Evolutionary conservation across 2,888 invertebrate genomes (phyloP).

Genomic region (Leptopilina syphax): DNA sequence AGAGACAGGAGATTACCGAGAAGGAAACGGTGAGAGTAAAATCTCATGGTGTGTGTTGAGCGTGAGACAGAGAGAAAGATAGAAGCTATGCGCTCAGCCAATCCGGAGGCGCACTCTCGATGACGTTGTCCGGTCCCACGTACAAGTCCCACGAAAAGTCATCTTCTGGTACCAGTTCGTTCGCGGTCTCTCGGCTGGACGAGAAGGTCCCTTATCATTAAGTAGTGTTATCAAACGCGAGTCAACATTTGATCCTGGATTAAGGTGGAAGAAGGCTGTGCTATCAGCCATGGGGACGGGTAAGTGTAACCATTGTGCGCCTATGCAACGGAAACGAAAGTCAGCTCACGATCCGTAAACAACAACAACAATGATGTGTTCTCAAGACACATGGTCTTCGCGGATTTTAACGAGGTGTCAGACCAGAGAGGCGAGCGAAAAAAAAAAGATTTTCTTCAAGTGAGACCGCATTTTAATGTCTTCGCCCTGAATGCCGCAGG

Average conservation of each 20-base stretch:
- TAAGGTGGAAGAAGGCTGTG: constrained; percentile 67
- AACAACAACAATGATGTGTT: background rate
- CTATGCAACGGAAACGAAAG: constrained; percentile 19
- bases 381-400: constrained; percentile 23
- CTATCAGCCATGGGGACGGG: constrained; percentile 73
- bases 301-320: constrained; percentile 61
- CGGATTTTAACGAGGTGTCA: constrained; percentile 27
- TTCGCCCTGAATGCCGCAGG: constrained; percentile 19
- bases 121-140: constrained; percentile 66
- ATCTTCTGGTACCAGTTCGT: constrained; percentile 72
- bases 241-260: constrained; percentile 53
- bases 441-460: background rate
- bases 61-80: constrained; percentile 53
- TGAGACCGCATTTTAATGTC: constrained; percentile 28
- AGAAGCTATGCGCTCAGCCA: constrained; percentile 59
- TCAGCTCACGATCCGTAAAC: constrained; percentile 39
- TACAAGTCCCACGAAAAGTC: constrained; percentile 67
- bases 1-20: constrained; percentile 49
- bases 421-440: constrained; percentile 2
- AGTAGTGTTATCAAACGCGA: constrained; percentile 58
- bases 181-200: constrained; percentile 74
- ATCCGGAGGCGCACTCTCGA: constrained; percentile 66
- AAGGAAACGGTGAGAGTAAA: constrained; percentile 36
- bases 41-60: constrained; percentile 22
- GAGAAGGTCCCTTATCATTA: constrained; percentile 62